Conservation (phyloP, 2,113 vertebrate genomes). For the Circaetus cinerascens region DNA sequence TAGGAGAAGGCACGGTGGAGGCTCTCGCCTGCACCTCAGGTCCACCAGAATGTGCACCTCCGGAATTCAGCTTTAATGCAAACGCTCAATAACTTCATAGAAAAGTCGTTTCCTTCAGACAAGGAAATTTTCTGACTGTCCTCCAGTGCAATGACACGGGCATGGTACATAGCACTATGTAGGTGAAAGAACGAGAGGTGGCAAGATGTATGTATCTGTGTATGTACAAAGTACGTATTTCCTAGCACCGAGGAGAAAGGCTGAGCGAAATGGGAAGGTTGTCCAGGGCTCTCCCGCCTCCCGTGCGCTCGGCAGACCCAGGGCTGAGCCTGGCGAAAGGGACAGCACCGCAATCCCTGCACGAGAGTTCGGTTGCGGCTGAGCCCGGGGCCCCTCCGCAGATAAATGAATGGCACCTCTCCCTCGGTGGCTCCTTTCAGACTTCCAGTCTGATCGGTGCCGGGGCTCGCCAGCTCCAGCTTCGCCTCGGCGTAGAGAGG, state of each 20-base stretch:
- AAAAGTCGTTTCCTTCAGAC: neutral
- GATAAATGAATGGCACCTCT: neutral
- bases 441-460: neutral
- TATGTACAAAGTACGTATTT: neutral
- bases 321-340: neutral
- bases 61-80: too few species aligned
- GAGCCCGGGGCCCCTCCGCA: neutral
- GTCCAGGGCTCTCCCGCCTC: neutral
- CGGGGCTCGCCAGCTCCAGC: neutral
- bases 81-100: neutral
- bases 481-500: too few species aligned
- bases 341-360: neutral
- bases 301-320: neutral
- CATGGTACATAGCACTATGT: rapidly evolving
- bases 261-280: neutral
- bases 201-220: neutral
- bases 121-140: neutral
- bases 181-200: neutral
- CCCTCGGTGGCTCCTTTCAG: neutral
- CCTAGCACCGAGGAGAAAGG: neutral
- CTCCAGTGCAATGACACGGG: too few species aligned
- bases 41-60: too few species aligned
- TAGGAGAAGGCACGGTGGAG: neutral
- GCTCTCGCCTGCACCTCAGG: neutral
- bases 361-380: rapidly evolving